Evolutionary conservation across 2,888 invertebrate species (phyloP).

Genomic region (Capitulum mitella): DNA sequence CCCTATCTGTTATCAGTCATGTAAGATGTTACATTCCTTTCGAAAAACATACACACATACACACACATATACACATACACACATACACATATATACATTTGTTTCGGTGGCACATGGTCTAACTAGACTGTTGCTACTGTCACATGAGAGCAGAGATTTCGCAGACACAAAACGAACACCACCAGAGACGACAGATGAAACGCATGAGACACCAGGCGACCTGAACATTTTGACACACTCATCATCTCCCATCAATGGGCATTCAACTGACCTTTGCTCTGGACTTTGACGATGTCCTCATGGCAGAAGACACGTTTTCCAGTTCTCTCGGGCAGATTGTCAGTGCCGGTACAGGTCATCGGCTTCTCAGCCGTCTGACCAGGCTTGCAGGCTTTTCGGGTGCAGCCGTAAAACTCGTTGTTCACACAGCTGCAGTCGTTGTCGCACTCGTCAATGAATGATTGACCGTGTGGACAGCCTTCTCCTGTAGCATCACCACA

Average conservation of each 20-base stretch:
- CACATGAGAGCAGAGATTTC: too few species aligned
- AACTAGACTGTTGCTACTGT: too few species aligned
- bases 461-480: background rate
- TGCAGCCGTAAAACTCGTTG: background rate
- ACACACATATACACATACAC: too few species aligned
- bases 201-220: background rate
- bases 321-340: background rate
- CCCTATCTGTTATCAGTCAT: too few species aligned
- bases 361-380: background rate
- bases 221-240: too few species aligned
- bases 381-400: background rate
- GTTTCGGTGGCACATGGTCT: too few species aligned
- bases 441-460: background rate
- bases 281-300: background rate
- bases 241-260: background rate
- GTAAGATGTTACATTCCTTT: too few species aligned
- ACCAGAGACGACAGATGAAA: background rate
- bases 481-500: background rate
- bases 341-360: background rate
- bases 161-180: too few species aligned
- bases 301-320: background rate
- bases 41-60: too few species aligned
- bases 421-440: background rate
- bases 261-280: background rate
- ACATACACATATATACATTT: too few species aligned